Evolutionary conservation across 2,888 invertebrate species (phyloP).

Genomic region (Alentia gelatinosa): DNA sequence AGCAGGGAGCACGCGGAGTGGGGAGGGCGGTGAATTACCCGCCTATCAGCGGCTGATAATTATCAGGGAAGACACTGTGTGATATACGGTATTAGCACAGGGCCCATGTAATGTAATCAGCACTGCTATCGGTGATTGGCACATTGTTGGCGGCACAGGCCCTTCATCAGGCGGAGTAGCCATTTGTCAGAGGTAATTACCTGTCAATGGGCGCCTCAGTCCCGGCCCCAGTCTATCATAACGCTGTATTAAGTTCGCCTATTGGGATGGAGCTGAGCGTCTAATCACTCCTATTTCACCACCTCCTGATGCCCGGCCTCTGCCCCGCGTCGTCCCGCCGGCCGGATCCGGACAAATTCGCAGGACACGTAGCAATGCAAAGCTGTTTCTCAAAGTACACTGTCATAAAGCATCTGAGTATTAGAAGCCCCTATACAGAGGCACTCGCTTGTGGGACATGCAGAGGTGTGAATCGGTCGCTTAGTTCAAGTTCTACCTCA

Average conservation of each 20-base stretch:
- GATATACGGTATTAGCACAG: slow-evolving; percentile 22
- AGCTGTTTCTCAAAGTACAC: too few species aligned
- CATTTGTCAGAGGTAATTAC: slow-evolving; percentile 47
- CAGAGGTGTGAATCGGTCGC: too few species aligned
- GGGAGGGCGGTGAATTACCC: background rate
- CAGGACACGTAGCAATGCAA: too few species aligned
- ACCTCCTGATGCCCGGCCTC: background rate
- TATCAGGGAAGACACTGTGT: background rate
- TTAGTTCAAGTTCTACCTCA: too few species aligned
- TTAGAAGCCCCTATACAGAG: too few species aligned
- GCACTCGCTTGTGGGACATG: too few species aligned
- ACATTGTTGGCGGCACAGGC: slow-evolving; percentile 1
- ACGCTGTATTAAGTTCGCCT: slow-evolving; percentile 28
- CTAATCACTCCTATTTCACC: slow-evolving; percentile 34
- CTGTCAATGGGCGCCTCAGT: slow-evolving; percentile 30
- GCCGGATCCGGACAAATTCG: too few species aligned
- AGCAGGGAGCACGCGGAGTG: background rate
- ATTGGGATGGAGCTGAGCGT: background rate
- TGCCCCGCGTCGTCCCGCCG: background rate
- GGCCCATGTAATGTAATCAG: slow-evolving; percentile 19
- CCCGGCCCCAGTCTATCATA: slow-evolving; percentile 4
- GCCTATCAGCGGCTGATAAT: background rate
- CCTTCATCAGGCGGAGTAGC: slow-evolving; percentile 18
- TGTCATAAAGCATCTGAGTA: too few species aligned
- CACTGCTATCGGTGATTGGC: slow-evolving; percentile 18